Base-by-base conservation (phyloP, 2,888 invertebrate genomes). In the Drosophila barbarae region DNA sequence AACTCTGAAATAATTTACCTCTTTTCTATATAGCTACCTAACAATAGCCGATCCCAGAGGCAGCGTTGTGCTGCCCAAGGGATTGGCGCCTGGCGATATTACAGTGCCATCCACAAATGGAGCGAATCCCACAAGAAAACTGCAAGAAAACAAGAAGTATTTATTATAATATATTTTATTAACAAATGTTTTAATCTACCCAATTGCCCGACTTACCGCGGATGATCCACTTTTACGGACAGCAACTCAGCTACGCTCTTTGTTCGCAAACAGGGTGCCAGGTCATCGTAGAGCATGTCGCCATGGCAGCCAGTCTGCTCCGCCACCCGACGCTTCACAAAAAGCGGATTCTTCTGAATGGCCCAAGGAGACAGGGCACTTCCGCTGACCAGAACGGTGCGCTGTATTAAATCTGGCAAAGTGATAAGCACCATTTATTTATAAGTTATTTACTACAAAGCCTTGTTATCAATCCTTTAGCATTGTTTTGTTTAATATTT, bases 361-460 rank as follows among this genome's bases (percentile, higher is more conserved):
- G 97, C 96, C 97, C 97, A 97, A 35, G 96, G 96, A 85, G 96
- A 96, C 74, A 97, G 91, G 26, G 96, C 96, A 61, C 96, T 96
- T 63, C 97, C 97, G 87, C 96, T 96, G 88, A 96, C 92, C 87
- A 97, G 91, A 85, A 97, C 94, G 78, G 95, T 95, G 76, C 96
- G 93, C 90, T 94, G 94, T 88, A 97, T 92, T 77, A 97, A 92
- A 90, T 96, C 96, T 96, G 15, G 10, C 5, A 1, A 36, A 44
- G 1, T 2, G 2, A 10, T 28, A 42, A 2, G 1, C 0, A 26
- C 34, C 10, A 13, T 28, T 34, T 12, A 13, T 28, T 34, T 12
- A 13, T 9, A 18, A 13, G 15, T 12, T 44, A 9, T 15, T 28
- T 28, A 6, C 15, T 15, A 12, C 6, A 6, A 28, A n/a, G 44